Evolutionary conservation across 2,797 vertebrate species (phyloP).

Genomic region (Leucoraja ocellata): DNA sequence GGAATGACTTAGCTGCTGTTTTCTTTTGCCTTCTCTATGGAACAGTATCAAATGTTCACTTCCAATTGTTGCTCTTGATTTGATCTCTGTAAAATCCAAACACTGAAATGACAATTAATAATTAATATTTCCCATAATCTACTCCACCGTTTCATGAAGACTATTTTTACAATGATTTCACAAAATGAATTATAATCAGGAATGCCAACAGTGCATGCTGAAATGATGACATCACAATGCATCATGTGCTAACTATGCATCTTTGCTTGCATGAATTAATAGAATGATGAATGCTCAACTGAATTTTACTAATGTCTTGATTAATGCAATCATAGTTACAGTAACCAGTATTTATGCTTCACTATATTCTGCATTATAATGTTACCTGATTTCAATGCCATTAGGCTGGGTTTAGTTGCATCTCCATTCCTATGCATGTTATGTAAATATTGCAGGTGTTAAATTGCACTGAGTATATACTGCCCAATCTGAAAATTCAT

Average conservation of each 20-base stretch:
- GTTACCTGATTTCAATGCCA: neutral
- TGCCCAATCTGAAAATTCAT: neutral
- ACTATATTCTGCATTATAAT: neutral
- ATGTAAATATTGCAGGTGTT: neutral
- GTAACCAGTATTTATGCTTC: neutral
- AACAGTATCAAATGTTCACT: conserved; percentile 1
- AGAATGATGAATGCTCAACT: neutral
- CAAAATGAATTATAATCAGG: neutral
- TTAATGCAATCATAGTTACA: neutral
- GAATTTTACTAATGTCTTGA: neutral
- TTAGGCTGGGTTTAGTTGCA: neutral
- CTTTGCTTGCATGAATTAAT: neutral
- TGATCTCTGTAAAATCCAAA: neutral
- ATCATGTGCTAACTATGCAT: neutral
- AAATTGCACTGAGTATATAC: neutral
- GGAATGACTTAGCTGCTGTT: neutral
- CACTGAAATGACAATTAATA: neutral
- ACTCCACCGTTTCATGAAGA: neutral
- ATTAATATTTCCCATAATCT: neutral
- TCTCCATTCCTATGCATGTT: neutral
- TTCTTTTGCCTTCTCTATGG: conserved; percentile 3
- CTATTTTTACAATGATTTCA: conserved; percentile 10
- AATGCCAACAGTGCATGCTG: neutral
- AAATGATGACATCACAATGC: neutral
- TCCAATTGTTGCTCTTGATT: neutral